Percentiles rank a stretch among this genome's conserved stretches.
phyloP scores from a whole-genome alignment of 2,888 invertebrate species.

The Monoplex corrugatus region DNA sequence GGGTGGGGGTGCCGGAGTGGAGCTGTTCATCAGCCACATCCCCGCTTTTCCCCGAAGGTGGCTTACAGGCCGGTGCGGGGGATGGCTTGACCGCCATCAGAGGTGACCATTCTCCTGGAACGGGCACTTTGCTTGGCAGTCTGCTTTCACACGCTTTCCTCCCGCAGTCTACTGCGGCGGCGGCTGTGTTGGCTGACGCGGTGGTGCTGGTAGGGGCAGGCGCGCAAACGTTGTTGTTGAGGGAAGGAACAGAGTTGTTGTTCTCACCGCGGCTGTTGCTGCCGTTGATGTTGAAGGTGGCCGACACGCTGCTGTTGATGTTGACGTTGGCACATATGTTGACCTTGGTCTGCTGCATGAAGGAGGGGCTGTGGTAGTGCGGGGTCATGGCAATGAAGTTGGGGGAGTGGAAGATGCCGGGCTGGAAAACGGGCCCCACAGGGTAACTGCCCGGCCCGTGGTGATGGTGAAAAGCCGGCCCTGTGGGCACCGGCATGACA shows the following conservation, averaged over 20 bases:
- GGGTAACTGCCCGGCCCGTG: slow-evolving; percentile 45
- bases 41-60: not conserved
- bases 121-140: not conserved
- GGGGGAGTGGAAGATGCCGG: slow-evolving; percentile 46
- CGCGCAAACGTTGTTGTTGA: slow-evolving; percentile 25
- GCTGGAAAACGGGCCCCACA: slow-evolving; percentile 43
- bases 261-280: slow-evolving; percentile 47
- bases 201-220: not conserved
- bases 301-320: slow-evolving; percentile 50
- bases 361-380: slow-evolving; percentile 33
- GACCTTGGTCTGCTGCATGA: slow-evolving; percentile 51
- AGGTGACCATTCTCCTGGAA: not conserved
- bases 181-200: slow-evolving; percentile 4
- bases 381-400: slow-evolving; percentile 51
- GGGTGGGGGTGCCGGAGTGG: no score
- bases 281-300: slow-evolving; percentile 47
- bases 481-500: slow-evolving; percentile 49
- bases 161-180: not conserved
- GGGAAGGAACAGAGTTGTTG: slow-evolving; percentile 43
- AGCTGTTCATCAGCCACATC: not conserved
- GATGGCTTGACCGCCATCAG: not conserved
- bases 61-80: not conserved
- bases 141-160: not conserved
- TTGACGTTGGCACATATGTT: slow-evolving; percentile 51
- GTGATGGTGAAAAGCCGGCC: slow-evolving; percentile 46